Percentiles rank a stretch among this genome's conserved stretches.
These are phyloP conservation scores for Cyprinodon tularosa DNA, from an alignment of 2,113 vertebrate genomes.

Conservation along the genomic window DNA sequence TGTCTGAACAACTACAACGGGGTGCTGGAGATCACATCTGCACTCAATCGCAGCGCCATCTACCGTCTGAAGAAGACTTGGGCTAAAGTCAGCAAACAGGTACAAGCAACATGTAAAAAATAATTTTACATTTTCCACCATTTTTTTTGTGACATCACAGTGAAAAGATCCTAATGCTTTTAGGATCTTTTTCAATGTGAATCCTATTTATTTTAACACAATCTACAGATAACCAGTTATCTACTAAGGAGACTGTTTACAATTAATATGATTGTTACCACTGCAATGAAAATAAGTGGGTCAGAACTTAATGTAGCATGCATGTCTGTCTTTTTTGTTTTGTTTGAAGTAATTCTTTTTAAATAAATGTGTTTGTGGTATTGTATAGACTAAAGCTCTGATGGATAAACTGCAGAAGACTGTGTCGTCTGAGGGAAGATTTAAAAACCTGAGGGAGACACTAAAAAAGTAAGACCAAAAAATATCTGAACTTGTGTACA, in stretches of 20 bases:
- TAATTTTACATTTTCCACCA: not conserved
- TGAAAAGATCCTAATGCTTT: not conserved
- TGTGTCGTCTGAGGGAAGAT: conserved; percentile 96
- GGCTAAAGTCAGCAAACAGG: conserved; percentile 97
- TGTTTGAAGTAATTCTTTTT: not conserved
- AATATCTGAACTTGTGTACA: not conserved
- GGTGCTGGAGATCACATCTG: conserved; percentile 96
- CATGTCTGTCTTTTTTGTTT: not conserved
- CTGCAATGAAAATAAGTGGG: conserved; percentile 1
- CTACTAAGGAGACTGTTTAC: not conserved
- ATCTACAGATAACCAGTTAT: conserved; percentile 28
- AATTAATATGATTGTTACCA: conserved; percentile 11
- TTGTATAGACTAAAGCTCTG: conserved; percentile 90
- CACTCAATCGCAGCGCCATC: conserved; percentile 98
- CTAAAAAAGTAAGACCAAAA: conserved; percentile 90
- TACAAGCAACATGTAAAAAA: conserved; percentile 39
- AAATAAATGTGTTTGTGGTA: conserved; percentile 42
- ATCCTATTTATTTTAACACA: conserved; percentile 8
- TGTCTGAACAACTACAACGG: conserved; percentile 98
- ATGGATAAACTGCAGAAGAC: conserved; percentile 99
- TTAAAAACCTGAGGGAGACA: conserved; percentile 98
- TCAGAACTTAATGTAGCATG: not conserved
- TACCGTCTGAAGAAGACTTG: conserved; percentile 98
- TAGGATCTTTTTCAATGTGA: not conserved
- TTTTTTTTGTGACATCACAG: not conserved